Base-by-base conservation (phyloP, 2,888 invertebrate species). In the Calameuta idolon region DNA sequence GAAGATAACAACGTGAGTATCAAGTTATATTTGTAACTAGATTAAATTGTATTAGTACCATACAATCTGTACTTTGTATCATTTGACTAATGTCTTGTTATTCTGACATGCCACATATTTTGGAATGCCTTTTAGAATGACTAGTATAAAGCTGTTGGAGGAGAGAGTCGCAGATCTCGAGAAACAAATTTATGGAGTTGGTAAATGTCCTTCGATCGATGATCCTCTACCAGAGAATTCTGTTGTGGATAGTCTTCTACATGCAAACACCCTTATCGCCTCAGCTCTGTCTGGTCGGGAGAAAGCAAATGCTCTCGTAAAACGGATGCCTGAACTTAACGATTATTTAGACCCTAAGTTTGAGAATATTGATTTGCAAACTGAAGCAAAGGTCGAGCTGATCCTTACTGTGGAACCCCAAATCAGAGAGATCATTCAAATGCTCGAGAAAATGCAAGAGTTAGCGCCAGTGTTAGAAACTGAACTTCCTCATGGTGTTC, bases 241-340 rank as follows among this genome's bases (percentile, higher is more conserved):
- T n/a, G 87, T 93, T 15, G 87, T 92, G 1, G 93, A 93, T 80
- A 90, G 90, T 78, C 88, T 93, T 12, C 69, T 92, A 30, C 92
- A 92, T 85, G 91, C 92, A 1, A 92, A 93, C 82, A 92, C 92
- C 1, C 90, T 93, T 85, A 92, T 93, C 37, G 90, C 92, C 4
- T 92, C 93, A 11, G 93, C 93, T 1, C 82, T 93, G 31, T 93
- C 92, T 79, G 93, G 93, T 76, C 91, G 93, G 71, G 93, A 93
- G 80, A 92, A 92, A 31, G 90, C 92, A 31, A 92, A 92, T 73
- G 86, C 88, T 0, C 90, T 93, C 69, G 87, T 93, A 73, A 91
- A 92, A 82, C 89, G 92, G 76, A 87, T 93, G 85, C 90, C 91
- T 2, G 92, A 92, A 81, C 89, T 93, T 40, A 93, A 93, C 79